Evolutionary conservation across 1,140 invertebrate species (phyloP).

Genomic region (Physella acuta): DNA sequence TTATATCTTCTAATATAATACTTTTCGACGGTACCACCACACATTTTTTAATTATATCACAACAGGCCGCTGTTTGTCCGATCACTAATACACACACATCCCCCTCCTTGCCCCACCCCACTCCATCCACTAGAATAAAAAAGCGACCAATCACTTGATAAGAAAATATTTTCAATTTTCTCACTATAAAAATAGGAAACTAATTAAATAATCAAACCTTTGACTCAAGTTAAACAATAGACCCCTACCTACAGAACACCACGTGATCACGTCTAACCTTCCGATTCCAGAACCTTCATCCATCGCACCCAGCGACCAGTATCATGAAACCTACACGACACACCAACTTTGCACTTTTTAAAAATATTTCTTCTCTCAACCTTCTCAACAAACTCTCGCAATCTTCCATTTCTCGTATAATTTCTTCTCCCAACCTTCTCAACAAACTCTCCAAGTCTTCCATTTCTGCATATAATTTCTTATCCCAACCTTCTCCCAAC

Average conservation of each 20-base stretch:
- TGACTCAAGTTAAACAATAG: not conserved
- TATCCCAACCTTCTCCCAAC: not conserved
- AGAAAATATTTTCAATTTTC: not conserved
- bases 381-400: not conserved
- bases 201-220: not conserved
- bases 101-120: not conserved
- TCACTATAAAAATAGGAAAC: not conserved
- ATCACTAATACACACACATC: not conserved
- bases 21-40: not conserved
- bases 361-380: not conserved
- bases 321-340: not conserved
- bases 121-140: not conserved
- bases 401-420: not conserved
- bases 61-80: not conserved
- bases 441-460: conserved; percentile 1
- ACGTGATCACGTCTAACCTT: not conserved
- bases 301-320: not conserved
- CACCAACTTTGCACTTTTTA: not conserved
- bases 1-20: not conserved
- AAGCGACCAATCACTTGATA: not conserved
- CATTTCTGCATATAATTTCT: conserved; percentile 30
- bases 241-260: not conserved
- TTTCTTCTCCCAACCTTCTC: not conserved
- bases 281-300: not conserved
- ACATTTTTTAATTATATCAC: not conserved